phyloP scores from a whole-genome alignment of 2,888 invertebrate genomes.

The Busseola fusca region DNA sequence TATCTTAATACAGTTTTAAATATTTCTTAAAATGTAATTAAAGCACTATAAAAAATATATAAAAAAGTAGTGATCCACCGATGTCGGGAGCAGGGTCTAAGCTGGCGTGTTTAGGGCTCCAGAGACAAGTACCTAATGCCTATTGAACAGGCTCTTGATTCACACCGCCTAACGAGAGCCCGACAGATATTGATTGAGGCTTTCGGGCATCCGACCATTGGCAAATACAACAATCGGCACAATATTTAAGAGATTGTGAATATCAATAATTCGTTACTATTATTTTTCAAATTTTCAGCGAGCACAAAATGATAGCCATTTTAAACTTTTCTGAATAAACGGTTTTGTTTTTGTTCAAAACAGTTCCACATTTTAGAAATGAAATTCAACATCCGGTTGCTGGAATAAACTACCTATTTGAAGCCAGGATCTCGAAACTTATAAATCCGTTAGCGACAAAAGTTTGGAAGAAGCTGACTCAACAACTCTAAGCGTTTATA shows the following conservation, averaged over 20 bases:
- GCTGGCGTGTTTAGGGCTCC: no score
- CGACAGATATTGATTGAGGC: no score
- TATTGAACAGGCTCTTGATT: no score
- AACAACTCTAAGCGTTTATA: slow-evolving; percentile 61
- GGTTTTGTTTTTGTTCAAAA: slow-evolving; percentile 2
- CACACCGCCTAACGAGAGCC: no score
- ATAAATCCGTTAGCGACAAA: slow-evolving; percentile 42
- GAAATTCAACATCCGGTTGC: slow-evolving; percentile 9
- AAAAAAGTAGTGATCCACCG: no score
- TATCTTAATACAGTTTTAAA: no score
- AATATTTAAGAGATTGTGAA: background rate
- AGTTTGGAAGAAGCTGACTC: slow-evolving; percentile 44
- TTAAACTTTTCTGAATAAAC: background rate
- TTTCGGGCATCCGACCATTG: no score
- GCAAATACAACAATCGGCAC: no score
- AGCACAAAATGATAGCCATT: background rate
- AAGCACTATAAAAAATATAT: no score
- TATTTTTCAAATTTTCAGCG: background rate
- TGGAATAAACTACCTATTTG: slow-evolving; percentile 29
- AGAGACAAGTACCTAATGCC: no score
- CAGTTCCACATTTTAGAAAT: background rate
- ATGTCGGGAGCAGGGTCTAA: no score
- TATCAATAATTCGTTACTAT: background rate
- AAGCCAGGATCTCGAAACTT: slow-evolving; percentile 27
- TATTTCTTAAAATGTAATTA: no score